These are phyloP conservation scores for Pseudocheirus occidentalis DNA, from an alignment of 2,797 vertebrate genomes.

Conservation along the genomic window DNA sequence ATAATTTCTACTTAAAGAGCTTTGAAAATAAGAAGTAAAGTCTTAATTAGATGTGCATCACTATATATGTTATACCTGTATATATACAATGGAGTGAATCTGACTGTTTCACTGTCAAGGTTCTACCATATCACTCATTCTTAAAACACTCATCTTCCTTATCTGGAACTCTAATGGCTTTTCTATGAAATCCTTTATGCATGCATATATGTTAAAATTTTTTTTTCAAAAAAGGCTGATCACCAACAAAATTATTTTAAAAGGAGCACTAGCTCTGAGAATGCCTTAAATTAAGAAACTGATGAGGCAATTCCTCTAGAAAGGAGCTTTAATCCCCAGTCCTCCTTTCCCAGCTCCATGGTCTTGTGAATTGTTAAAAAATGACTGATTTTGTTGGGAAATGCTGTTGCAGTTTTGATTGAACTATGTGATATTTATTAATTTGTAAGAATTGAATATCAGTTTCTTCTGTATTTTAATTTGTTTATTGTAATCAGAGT, in stretches of 20 bases:
- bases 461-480: constrained; percentile 80
- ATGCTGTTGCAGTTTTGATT: constrained; percentile 41
- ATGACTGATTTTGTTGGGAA: not conserved
- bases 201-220: not conserved
- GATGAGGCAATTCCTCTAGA: too few species aligned
- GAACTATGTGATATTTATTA: constrained; percentile 75
- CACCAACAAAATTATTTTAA: not conserved
- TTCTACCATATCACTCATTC: constrained; percentile 74
- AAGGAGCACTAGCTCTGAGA: not conserved
- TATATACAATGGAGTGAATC: constrained; percentile 69
- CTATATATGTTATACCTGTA: constrained; percentile 73
- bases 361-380: not conserved
- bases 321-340: not conserved
- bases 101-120: constrained; percentile 73
- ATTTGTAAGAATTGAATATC: constrained; percentile 81
- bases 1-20: constrained; percentile 81
- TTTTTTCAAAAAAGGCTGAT: not conserved
- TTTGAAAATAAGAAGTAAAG: constrained; percentile 80
- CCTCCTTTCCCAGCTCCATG: not conserved
- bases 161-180: constrained; percentile 69
- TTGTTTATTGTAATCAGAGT: not conserved
- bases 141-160: constrained; percentile 75
- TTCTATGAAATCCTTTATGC: constrained; percentile 65
- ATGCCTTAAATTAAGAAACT: not conserved
- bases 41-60: constrained; percentile 77